Base-by-base conservation (phyloP, 2,797 vertebrate genomes). In the Notolepis coatsorum region DNA sequence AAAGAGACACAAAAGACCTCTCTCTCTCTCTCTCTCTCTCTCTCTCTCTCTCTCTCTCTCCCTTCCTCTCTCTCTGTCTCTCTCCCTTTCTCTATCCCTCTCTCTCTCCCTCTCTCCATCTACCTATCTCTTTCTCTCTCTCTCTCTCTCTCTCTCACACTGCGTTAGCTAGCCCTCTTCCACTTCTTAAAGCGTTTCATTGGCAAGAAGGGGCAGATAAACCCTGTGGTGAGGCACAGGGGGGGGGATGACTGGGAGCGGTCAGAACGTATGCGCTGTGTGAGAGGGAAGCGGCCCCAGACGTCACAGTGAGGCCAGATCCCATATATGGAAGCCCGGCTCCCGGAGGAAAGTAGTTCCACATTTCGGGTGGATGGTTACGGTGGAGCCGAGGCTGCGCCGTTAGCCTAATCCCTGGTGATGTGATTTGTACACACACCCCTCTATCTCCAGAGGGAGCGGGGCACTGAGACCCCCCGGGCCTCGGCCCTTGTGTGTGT, bases 401-500 rank as follows among this genome's bases (percentile, higher is more conserved):
- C 86, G 88, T 91, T 91, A 88, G 90, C 86, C 89, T 94, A 93
- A 94, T 94, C 91, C 92, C 88, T 82, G 79, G 81, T 94, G 91
- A 93, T 93, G 93, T 93, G 93, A 93, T 94, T 94, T 92, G 91
- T 92, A 90, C 89, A 89, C 91, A 87, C 87, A 86, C 87, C 79
- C 89, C 86, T n/a, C 59, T 91, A 92, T 92, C 91, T 92, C 89
- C 84, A 89, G 90, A 91, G 89, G 88, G 89, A 87, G 89, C 85
- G 80, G 90, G n/a, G 79, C 82, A 87, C 75, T 72, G 55, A 62
- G 80, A 84, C 43, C 78, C 86, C 70, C 73, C 58, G 68, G 79
- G 85, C 79, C 75, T 82, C 33, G 48, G 65, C 79, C 71, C 31
- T 28, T 73, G 33, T 77, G 43, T 75, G 52, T 70, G 52, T 46